Evolutionary conservation across 1,140 invertebrate genomes (phyloP), one percentile per base, ranked within the genome.

Genomic region (Macrosteles quadrilineatus): DNA sequence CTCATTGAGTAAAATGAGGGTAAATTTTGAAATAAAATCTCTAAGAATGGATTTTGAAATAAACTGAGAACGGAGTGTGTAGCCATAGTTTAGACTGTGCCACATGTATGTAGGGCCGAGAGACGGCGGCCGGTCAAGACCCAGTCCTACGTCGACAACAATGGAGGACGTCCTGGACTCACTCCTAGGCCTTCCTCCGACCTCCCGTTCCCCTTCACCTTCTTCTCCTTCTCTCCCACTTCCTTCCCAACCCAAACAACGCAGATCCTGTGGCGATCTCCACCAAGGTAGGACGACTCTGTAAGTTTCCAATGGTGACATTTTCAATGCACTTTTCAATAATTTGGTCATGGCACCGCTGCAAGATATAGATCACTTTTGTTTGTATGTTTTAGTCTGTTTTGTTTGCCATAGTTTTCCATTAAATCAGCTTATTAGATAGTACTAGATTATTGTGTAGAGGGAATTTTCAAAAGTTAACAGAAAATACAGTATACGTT

Each of bases 161-260:
- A 85, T 97, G 78, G 94, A 96, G 84, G 95, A 97, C 84, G 94
- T 96, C 66, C 85, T 97, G 79, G 93, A 96, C 81, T 93, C 93
- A 67, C 87, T 97, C 73, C 86, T 96, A 77, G 93, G 92, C 74
- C 86, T 96, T 74, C 89, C 91, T 57, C 87, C 90, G 73, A 86
- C 88, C 69, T 85, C 88, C 72, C 85, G 87, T 76, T 86, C 88
- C 73, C 86, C 87, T 68, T 89, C 87, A 78, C 88, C 88, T 71
- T 83, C 85, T 75, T 84, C 87, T 85, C 76, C 85, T 87, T 77
- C 69, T 29, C 47, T 43, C 31, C 68, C 43, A 19, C 45, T 63
- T 17, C 63, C 30, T 21, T 63, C 55, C 43, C 68, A 30, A 53
- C 85, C 87, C 77, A 82, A 64, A 23, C 66, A 71, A 25, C 71